Evolutionary conservation across 2,113 vertebrate genomes (phyloP), one percentile per base, ranked within the genome.

Genomic region (Cricetomys ansorgei): DNA sequence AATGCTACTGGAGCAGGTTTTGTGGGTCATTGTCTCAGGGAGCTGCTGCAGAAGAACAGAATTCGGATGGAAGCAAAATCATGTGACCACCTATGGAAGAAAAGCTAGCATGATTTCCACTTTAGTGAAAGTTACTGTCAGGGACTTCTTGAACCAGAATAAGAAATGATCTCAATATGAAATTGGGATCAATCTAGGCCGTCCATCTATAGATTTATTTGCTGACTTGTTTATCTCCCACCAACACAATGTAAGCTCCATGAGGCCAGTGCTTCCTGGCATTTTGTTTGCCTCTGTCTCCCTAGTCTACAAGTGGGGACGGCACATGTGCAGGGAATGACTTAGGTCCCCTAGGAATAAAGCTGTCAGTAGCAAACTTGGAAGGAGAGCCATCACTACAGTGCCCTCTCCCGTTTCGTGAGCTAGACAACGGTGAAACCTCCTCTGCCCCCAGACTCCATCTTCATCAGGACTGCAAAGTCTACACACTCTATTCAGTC

Each of bases 51-150:
- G 11, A 72, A 94, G 45, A 8, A 57, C 45, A 76, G 17, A 19
- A 10, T 37, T 85, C 76, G 25, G 23, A 91, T 34, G 12, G 70
- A 70, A 80, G 19, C 40, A 84, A 86, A 90, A 88, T 83, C 85
- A 73, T 43, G n/a, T 75, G 70, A 73, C 70, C n/a, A 70, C 19
- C 45, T 73, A 55, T 37, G 90, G 70, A 73, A 79, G 13, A 67
- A 79, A 95, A 91, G 34, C 25, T 67, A 57, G 57, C 70, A 88
- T 89, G 50, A 90, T 62, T 83, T 89, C 77, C 15, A 27, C 59
- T 75, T 31, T 87, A 88, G 79, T 43, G 43, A 88, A 97, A 88
- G 72, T 43, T 43, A 77, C 1, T 34, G 15, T 37, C 53, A 45
- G 3, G 12, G 1, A 75, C 50, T 91, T 89, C 40, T 50, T 67